Evolutionary conservation across 2,888 invertebrate species (phyloP).

Genomic region (Tenthredo mesomela): DNA sequence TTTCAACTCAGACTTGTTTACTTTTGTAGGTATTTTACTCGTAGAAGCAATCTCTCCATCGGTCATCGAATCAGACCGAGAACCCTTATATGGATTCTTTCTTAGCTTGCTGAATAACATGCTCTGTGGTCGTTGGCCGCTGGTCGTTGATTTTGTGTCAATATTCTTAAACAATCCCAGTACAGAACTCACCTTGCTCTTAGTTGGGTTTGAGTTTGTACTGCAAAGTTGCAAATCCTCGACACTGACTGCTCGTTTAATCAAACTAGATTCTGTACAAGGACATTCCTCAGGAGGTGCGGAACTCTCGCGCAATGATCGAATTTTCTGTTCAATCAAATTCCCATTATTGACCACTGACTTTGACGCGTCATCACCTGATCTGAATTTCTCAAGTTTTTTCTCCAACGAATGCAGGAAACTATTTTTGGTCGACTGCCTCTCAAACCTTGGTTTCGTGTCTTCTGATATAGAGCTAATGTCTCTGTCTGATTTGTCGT

Average conservation of each 20-base stretch:
- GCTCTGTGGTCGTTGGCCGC: constrained; percentile 60
- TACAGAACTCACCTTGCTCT: constrained; percentile 87
- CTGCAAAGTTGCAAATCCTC: constrained; percentile 82
- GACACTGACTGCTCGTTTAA: constrained; percentile 87
- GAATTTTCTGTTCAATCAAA: constrained; percentile 78
- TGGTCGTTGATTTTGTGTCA: constrained; percentile 65
- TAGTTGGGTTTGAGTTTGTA: constrained; percentile 79
- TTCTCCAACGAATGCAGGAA: constrained; percentile 89
- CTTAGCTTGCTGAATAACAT: constrained; percentile 79
- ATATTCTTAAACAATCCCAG: constrained; percentile 87
- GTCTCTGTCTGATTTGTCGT: constrained; percentile 60
- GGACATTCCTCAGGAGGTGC: constrained; percentile 66
- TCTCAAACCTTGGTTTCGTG: constrained; percentile 60
- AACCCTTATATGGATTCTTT: constrained; percentile 78
- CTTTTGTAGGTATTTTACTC: constrained; percentile 74
- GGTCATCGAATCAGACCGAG: constrained; percentile 63
- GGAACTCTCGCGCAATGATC: constrained; percentile 67
- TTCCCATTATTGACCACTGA: constrained; percentile 76
- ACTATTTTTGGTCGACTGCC: constrained; percentile 76
- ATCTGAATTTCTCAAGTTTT: constrained; percentile 73
- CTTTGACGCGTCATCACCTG: constrained; percentile 71
- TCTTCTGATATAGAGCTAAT: constrained; percentile 56
- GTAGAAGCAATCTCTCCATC: constrained; percentile 58
- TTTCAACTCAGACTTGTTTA: constrained; percentile 63
- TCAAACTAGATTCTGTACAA: constrained; percentile 83